Evolutionary conservation across 2,888 invertebrate species (phyloP).

Genomic region (Rotaria sp.): DNA sequence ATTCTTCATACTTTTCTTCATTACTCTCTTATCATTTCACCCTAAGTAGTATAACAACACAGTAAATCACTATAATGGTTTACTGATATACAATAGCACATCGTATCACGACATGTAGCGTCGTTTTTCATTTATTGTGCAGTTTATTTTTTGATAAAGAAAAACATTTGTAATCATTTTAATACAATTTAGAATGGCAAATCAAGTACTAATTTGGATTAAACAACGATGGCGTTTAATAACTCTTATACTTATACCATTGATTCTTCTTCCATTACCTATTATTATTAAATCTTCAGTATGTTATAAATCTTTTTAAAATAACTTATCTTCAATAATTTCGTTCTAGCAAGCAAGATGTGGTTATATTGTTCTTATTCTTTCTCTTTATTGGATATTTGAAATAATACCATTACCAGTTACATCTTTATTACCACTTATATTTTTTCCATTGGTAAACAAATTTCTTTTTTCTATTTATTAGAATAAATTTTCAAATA

Average conservation of each 20-base stretch:
- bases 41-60: too few species aligned
- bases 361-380: not conserved
- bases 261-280: not conserved
- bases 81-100: too few species aligned
- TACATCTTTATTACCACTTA: slow-evolving; percentile 47
- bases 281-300: not conserved
- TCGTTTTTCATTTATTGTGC: too few species aligned
- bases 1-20: too few species aligned
- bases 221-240: slow-evolving; percentile 8
- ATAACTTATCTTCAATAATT: not conserved
- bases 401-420: slow-evolving; percentile 16
- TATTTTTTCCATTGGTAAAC: slow-evolving; percentile 49
- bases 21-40: too few species aligned
- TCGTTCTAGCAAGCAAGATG: slow-evolving; percentile 11
- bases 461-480: not conserved
- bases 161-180: too few species aligned
- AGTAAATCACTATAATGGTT: too few species aligned
- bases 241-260: not conserved
- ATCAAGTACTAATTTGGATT: not conserved
- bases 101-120: too few species aligned
- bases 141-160: too few species aligned
- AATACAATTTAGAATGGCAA: not conserved
- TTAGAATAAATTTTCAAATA: not conserved
- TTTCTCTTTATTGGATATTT: not conserved
- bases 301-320: not conserved